Evolutionary conservation across 2,113 vertebrate species (phyloP).

Genomic region (Aphyosemion australe): DNA sequence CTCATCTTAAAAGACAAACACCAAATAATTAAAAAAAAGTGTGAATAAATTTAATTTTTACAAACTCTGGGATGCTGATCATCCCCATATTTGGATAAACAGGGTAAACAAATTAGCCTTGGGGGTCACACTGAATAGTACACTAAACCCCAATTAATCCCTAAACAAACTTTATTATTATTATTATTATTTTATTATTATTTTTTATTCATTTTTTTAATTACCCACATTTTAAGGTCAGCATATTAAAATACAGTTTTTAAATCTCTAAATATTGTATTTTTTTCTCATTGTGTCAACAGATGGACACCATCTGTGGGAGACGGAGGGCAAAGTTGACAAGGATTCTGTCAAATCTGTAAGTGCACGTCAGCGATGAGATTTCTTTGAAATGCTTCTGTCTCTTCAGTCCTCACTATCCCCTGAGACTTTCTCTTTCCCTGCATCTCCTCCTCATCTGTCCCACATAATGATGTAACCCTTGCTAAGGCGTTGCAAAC

Average conservation of each 20-base stretch:
- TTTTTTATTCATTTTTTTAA: no score
- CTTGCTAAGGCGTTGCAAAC: conserved; percentile 68
- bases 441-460: conserved; percentile 55
- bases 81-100: no score
- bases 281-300: conserved; percentile 43
- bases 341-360: conserved; percentile 93
- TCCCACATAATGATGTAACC: conserved; percentile 76
- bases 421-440: conserved; percentile 47
- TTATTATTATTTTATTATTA: no score
- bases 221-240: no score
- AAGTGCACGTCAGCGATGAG: conserved; percentile 72
- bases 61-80: no score
- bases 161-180: no score
- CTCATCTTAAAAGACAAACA: no score
- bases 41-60: no score
- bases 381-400: conserved; percentile 20
- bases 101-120: no score
- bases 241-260: neutral
- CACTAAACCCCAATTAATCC: no score
- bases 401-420: conserved; percentile 35
- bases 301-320: conserved; percentile 99
- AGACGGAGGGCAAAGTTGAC: conserved; percentile 96
- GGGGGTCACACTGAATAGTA: no score
- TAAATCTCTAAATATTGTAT: neutral
- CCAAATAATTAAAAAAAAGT: no score